Base-by-base conservation (phyloP, 2,888 invertebrate species). In the Sinodicranocentrus sp. region DNA sequence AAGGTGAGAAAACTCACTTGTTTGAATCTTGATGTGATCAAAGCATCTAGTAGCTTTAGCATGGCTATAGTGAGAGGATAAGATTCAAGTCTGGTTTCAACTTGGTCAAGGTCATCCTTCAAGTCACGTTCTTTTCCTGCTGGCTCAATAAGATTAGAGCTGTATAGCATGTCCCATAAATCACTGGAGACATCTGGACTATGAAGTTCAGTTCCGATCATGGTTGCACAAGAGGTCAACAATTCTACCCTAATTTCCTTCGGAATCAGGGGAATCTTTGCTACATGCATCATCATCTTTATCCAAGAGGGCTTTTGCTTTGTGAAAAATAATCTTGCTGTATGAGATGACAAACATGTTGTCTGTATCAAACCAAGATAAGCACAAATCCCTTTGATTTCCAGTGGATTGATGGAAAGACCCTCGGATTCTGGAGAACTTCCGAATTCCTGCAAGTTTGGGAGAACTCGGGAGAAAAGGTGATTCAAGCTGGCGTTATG, bases 1-100 rank as follows among this genome's bases (percentile, higher is more conserved):
- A 83, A 71, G 17, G 71, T 59, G 1, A 78, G 77, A 21, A 59
- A 75, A 8, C 86, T 82, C 25, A 76, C 59, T 17, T 72, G 39
- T 2, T 61, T 70, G 71, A 87, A 87, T 79, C 94, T 92, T 0
- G 96, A 95, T 72, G 93, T 92, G 17, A 95, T 94, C 71, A 98
- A 92, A 0, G 94, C 92, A 87, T 94, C 93, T 17, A 98, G 90
- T 8, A 98, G 92, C 71, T 93, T 91, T 5, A 98, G 91, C 90
- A 97, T 94, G 0, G 96, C 96, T 85, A 94, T 93, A 0, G 97
- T 96, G 84, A 98, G 91, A 0, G 97, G 96, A 92, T 97, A 98
- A 87, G 96, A 95, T 90, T 98, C 98, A 90, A 95, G 93, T 61
- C 97, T 93, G 3, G 96, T 94, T 90, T 98, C 98, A 77, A 97